Base-by-base conservation (phyloP, 2,888 invertebrate genomes). In the Physocephala rufipes region DNA sequence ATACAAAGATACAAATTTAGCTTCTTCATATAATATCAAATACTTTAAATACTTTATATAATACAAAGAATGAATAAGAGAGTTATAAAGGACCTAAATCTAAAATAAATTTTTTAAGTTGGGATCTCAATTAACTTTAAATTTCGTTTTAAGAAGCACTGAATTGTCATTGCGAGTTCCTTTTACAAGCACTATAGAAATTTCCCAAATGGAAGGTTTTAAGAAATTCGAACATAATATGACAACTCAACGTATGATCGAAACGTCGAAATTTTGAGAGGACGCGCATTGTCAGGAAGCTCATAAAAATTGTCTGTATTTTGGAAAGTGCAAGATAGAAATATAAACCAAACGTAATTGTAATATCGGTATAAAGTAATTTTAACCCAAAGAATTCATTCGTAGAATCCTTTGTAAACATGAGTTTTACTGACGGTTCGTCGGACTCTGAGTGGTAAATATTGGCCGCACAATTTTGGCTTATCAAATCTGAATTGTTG, bases 381-480 rank as follows among this genome's bases (percentile, higher is more conserved):
- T 53, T 53, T 53, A 12, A 53, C n/a, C 19, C 19, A 12, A 47
- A 16, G 19, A 51, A 19, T 21, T 53, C 24, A 15, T 53, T 2
- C 16, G 1, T 15, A 19, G 1, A 15, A 9, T 36, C 36, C 9
- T 36, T 15, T 1, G 72, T 51, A 53, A 74, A 71, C 62, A 83
- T 84, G 84, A 82, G 82, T 76, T 82, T 81, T 73, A 81, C 81
- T 15, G 82, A 80, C 53, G 85, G 84, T 73, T 80, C 83, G 0
- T 81, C 81, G 1, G 84, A 84, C 74, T 80, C 80, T 1, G 84
- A 84, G 24, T 84, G 85, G 84, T 84, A 78, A 80, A 78, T 74
- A 68, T 66, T 64, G 55, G n/a, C 43, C 16, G 21, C 58, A 47
- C n/a, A 15, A 59, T 24, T 21, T 24, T 13, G 36, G 24, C 65